These are phyloP conservation scores for Alosa alosa DNA, from an alignment of 2,113 vertebrate genomes.

Conservation along the genomic window DNA sequence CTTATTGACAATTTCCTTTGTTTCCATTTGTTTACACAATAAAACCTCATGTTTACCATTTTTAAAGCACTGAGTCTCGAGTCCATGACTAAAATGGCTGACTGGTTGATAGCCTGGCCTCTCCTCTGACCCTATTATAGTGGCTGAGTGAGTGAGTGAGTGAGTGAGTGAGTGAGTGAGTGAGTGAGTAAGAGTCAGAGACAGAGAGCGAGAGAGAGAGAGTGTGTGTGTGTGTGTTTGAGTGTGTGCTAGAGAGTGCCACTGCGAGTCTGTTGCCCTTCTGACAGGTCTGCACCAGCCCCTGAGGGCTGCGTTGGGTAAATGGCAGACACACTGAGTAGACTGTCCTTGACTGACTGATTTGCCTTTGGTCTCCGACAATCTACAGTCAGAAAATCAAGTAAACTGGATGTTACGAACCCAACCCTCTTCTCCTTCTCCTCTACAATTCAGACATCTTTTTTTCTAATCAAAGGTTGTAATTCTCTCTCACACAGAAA, in stretches of 20 bases:
- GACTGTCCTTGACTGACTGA: conserved; percentile 6
- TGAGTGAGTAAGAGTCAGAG: background rate
- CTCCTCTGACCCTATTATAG: background rate
- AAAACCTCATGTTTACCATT: no score
- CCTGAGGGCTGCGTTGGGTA: background rate
- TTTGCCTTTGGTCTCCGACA: background rate
- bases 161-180: background rate
- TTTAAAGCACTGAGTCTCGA: background rate
- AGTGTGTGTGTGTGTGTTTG: background rate
- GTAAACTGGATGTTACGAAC: background rate
- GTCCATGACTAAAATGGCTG: background rate
- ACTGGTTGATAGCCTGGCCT: background rate
- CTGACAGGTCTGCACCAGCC: background rate
- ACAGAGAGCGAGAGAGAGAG: no score
- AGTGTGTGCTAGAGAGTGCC: background rate
- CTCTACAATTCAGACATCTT: background rate
- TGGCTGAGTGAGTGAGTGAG: no score
- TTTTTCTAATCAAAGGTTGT: background rate
- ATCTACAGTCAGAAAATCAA: background rate
- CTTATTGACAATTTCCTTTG: no score
- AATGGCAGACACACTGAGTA: conserved; percentile 32
- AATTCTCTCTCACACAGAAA: background rate
- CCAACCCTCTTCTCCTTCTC: background rate
- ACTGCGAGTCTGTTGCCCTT: background rate
- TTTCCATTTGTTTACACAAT: no score